Evolutionary conservation across 2,113 vertebrate species (phyloP).

Genomic region (Elaphurus davidianus): DNA sequence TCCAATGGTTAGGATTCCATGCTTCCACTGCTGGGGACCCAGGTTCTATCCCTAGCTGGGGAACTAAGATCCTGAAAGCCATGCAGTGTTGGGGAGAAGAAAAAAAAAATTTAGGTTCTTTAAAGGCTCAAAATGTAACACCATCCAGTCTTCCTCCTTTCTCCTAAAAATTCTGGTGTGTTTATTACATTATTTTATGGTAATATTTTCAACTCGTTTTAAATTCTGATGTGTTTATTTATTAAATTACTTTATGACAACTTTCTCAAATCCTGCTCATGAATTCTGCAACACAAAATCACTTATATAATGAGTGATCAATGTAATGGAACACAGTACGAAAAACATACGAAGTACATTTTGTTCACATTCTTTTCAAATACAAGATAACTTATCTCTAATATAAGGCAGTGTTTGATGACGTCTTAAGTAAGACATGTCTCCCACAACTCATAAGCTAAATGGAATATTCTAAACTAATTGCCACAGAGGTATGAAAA

Average conservation of each 20-base stretch:
- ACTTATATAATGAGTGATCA: slow-evolving; percentile 74
- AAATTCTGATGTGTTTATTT: neutral
- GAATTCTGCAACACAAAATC: slow-evolving; percentile 65
- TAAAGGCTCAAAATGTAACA: neutral
- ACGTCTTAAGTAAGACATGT: slow-evolving; percentile 22
- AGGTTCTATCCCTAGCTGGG: neutral
- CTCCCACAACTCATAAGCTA: neutral
- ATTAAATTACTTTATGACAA: neutral
- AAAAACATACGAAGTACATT: slow-evolving; percentile 68
- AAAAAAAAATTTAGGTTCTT: neutral
- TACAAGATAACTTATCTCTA: neutral
- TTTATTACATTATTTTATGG: neutral
- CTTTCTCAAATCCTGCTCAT: neutral
- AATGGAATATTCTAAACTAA: neutral
- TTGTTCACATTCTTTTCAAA: slow-evolving; percentile 43
- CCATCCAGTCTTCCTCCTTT: neutral
- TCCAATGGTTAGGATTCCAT: neutral
- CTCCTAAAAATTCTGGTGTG: neutral
- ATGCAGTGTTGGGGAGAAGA: neutral
- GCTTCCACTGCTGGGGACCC: neutral
- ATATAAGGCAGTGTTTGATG: neutral
- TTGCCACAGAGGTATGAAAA: neutral
- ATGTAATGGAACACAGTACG: slow-evolving; percentile 77
- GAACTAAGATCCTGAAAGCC: neutral
- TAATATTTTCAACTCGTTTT: neutral